Base-by-base conservation (phyloP, 2,113 vertebrate species). In the Nothoprocta perdicaria region DNA sequence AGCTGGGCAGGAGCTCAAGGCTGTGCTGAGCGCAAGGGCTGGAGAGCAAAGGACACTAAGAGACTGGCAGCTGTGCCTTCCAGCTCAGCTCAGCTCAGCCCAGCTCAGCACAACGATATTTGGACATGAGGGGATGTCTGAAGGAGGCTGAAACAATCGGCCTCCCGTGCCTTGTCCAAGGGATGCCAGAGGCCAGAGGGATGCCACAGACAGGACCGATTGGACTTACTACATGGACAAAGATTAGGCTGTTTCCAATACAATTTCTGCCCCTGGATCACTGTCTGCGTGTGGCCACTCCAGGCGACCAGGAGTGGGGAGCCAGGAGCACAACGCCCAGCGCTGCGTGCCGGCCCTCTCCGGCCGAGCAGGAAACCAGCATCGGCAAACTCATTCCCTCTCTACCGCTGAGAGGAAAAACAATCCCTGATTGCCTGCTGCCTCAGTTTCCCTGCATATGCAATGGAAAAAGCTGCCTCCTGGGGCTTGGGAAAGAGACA, bases 381-480 rank as follows among this genome's bases (percentile, higher is more conserved):
- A 41, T n/a, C 60, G 35, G 63, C 29, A 85, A 55, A 43, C 65
- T 9, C 24, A 45, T 69, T 45, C 35, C 38, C 27, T 61, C 11
- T 41, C n/a, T 33, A 1, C 14, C 84, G 75, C 80, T 78, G 45
- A 12, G 31, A 76, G 35, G 29, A 66, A 62, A 62, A 88, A 8
- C 48, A 75, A 5, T 4, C 14, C 67, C 0, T 84, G 58, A 26
- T 33, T 40, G 29, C 50, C 17, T 85, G 24, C 50, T 94, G 79
- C 79, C 79, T 96, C 91, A 88, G 87, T 88, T 94, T 96, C 72
- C 84, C 50, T 31, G 60, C 1, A 19, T 57, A 14, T 14, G 35
- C 55, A 57, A 14, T 7, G 22, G 29, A 61, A 7, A 65, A 87
- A 89, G 31, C 38, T 74, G 19, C 50, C 63, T 86, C n/a, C 33